Evolutionary conservation across 1,140 invertebrate species (phyloP), one percentile per base, ranked within the genome.

Genomic region (Meloidogyne floridensis): DNA sequence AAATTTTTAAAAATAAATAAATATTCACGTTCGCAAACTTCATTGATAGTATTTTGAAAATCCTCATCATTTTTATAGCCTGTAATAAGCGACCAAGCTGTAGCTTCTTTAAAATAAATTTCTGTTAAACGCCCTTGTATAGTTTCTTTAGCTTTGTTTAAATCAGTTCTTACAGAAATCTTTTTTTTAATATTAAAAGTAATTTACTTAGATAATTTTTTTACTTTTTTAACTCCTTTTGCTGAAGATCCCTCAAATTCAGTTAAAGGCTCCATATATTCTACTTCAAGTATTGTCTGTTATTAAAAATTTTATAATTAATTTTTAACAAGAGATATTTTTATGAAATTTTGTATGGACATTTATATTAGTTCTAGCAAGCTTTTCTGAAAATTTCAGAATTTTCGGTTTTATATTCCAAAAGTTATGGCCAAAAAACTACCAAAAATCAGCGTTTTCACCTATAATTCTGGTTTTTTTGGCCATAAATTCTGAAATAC

Each of bases 211-310:
- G 0, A 9, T 54, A 11, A 11, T 54, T 54, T 54, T 65, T n/a
- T 6, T n/a, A 79, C 72, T 20, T 79, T 79, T 43, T 53, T 43
- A 43, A 79, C 77, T 42, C 77, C 77, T 53, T 72, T 72, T 8
- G 77, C 77, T 10, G 20, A 15, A 18, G 77, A 79, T 7, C 77
- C 77, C 9, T 47, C 72, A 47, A 79, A 79, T 69, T 79, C 72
- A n/a, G 32, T 3, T 20, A 79, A 65, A 5, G 77, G 77, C 32
- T 79, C 77, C 4, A 79, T 10, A 51, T 72, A 79, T 51, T 79
- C 65, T n/a, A 65, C 47, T 47, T 47, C 7, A 8, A 47, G 47
- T 47, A 8, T 47, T 47, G 47, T 4, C 47, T 47, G 7, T 47
- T 47, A 47, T 6, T 47, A 47, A 47, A 47, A 47, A 6, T 6